Base-by-base conservation (phyloP, 37 sponge, comb jelly and placozoan genomes). In the Halichondria panicea region DNA sequence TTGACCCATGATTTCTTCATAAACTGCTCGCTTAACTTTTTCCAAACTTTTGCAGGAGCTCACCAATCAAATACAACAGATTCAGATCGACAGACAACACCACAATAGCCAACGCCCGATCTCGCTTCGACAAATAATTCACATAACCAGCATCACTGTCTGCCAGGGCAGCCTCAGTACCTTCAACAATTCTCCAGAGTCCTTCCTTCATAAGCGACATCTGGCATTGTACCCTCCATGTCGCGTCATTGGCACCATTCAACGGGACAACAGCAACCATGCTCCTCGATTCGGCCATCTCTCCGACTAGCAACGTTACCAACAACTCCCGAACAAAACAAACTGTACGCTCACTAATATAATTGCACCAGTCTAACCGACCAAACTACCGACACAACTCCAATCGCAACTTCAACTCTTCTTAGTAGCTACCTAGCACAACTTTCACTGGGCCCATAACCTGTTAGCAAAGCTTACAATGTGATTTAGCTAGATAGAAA, bases 1-100 rank as follows among this genome's bases (percentile, higher is more conserved):
- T 76, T 76, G 32, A 70, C 84, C 84, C 84, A 84, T 15, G 84
- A 76, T 64, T 76, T 84, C 63, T 84, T 84, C 60, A 76, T 71
- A 40, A 84, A 84, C 54, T 84, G 77, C 30, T 56, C 69, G 34
- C 39, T 27, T 40, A 84, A 52, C 55, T 76, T 76, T 37, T 31
- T 43, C 84, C 84, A 82, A 28, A 82, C 75, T 24, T 43, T 53
- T 22, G 35, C 66, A 15, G 75, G 81, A 71, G 68, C 13, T 82
- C 75, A 34, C 83, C 83, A 48, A 82, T 64, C 27, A 82, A 62
- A 66, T 82, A 82, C 25, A 82, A 66, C 46, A 81, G 59, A 24
- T 75, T 30, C 28, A 71, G 70, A 21, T 75, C 84, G 22, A 84
- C 55, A 48, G 85, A 71, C 54, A 84, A 62, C 59, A 84, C 85